Evolutionary conservation across 2,888 invertebrate species (phyloP).

Genomic region (Chloroclystis v-ata): DNA sequence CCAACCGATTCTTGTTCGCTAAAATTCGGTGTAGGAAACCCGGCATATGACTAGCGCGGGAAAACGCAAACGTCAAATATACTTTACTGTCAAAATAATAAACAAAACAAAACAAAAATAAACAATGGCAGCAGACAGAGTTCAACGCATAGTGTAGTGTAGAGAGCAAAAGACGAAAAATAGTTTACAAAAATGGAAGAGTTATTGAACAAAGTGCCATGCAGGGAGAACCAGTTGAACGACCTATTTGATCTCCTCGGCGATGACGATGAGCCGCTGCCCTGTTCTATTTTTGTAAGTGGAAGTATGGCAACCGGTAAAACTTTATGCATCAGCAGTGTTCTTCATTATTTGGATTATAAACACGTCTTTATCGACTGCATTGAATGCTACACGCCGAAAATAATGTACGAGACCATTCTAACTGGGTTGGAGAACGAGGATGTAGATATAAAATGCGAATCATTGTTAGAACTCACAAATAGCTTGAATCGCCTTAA

Average conservation of each 20-base stretch:
- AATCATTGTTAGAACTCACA: constrained; percentile 83
- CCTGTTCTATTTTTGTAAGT: constrained; percentile 84
- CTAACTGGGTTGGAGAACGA: constrained; percentile 77
- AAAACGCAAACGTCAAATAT: constrained; percentile 1
- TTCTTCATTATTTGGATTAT: constrained; percentile 78
- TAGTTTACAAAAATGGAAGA: constrained; percentile 65
- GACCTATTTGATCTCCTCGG: constrained; percentile 73
- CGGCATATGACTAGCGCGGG: background rate
- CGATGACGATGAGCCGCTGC: constrained; percentile 79
- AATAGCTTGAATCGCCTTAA: constrained; percentile 61
- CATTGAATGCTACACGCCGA: constrained; percentile 87
- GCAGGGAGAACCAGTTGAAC: constrained; percentile 69
- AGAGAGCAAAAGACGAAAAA: constrained; percentile 27
- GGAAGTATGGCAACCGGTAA: constrained; percentile 93
- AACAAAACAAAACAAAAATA: background rate
- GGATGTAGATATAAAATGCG: constrained; percentile 76
- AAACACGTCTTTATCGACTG: constrained; percentile 85
- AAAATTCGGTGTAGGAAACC: background rate
- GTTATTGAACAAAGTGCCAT: constrained; percentile 64
- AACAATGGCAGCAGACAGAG: background rate
- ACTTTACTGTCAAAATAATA: background rate
- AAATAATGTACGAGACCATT: constrained; percentile 87
- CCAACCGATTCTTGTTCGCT: background rate
- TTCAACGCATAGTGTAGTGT: constrained; percentile 12
- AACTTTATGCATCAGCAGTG: constrained; percentile 80